Base-by-base conservation (phyloP, 2,113 vertebrate species). In the Miniopterus natalensis region DNA sequence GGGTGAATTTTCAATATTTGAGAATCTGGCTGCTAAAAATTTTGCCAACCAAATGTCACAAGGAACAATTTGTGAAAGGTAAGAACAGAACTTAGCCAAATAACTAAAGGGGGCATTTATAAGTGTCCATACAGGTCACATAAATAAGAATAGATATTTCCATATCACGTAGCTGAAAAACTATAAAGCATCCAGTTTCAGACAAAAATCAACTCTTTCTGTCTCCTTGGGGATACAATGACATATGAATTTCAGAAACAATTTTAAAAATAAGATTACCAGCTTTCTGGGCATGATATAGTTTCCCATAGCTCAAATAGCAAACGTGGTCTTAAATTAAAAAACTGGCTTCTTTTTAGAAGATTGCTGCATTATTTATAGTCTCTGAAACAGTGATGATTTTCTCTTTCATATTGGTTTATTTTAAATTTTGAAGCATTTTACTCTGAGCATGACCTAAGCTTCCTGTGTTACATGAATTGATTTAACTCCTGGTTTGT, bases 351-450 rank as follows among this genome's bases (percentile, higher is more conserved):
- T 95, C 77, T 90, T 94, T 74, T 71, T 83, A 36, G 68, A 95
- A 88, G 25, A 79, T 65, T 61, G 57, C 40, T 95, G 40, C 63
- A 92, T 95, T 95, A 96, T 96, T 97, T 95, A 92, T 80, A 51
- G 51, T 86, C 53, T 95, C 90, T 75, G 55, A 92, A 95, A 55
- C 57, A 61, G 47, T 13, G 29, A 83, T 63, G 49, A 42, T 75
- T 95, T 88, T 84, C 71, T 95, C 53, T 85, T 95, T 78, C 14
- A 36, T 75, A 36, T n/a, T 85, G 47, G 31, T 90, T 88, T 92
- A 93, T 92, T 95, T 95, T 77, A 90, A 90, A 92, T 61, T 73
- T 80, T 70, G 80, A 78, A 81, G 45, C 45, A 88, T 49, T 95
- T 93, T 75, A 53, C 65, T 77, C 75, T 51, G 61, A 87, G 53